A percentile compares a stretch with the other conserved stretches of the same genome.
phyloP scores from a whole-genome alignment of 2,888 invertebrate species.

The Dryocosmus kuriphilus region DNA sequence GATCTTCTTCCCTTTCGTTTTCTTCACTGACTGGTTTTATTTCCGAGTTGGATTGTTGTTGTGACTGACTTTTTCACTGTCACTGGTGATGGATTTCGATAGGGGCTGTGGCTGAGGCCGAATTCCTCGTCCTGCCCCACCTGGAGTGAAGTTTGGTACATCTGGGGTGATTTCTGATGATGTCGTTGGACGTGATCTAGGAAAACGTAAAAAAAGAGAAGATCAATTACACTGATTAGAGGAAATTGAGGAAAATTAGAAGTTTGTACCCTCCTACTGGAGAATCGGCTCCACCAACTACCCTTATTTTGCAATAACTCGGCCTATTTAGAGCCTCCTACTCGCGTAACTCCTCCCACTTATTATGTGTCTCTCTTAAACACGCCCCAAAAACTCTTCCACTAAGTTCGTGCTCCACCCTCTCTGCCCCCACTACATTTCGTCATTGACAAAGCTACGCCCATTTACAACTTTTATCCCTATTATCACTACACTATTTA shows the following conservation, averaged over 20 bases:
- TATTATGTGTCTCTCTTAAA: too few species aligned
- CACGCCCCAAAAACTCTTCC: background rate
- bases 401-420: background rate
- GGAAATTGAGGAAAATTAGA: too few species aligned
- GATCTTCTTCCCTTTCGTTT: constrained; percentile 62
- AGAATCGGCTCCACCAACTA: background rate
- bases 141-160: background rate
- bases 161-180: background rate
- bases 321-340: too few species aligned
- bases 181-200: constrained; percentile 1
- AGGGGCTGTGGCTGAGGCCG: constrained; percentile 4
- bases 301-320: too few species aligned
- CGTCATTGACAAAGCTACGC: background rate
- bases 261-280: too few species aligned
- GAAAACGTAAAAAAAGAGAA: background rate
- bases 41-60: constrained; percentile 33
- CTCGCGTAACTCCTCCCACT: too few species aligned
- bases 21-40: constrained; percentile 72
- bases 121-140: background rate
- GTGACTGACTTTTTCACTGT: constrained; percentile 24
- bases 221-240: too few species aligned
- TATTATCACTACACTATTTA: background rate
- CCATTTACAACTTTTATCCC: background rate
- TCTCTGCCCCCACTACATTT: too few species aligned
- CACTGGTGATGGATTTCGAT: background rate